Percentiles rank a stretch among this genome's conserved stretches.
phyloP scores from a whole-genome alignment of 2,113 vertebrate species.

The Laticauda laticaudata region DNA sequence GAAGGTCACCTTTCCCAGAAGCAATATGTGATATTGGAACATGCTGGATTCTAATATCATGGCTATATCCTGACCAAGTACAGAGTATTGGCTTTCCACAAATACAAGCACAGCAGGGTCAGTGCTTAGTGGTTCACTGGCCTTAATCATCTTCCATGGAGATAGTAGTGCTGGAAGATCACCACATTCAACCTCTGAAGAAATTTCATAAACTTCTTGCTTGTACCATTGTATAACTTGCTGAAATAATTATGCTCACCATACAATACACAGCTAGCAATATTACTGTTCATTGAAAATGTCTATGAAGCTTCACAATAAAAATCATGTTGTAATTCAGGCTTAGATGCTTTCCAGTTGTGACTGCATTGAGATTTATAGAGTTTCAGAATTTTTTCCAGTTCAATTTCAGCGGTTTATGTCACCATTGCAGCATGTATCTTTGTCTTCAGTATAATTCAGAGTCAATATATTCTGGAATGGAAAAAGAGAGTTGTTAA shows the following conservation, averaged over 20 bases:
- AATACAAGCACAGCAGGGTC: slow-evolving; percentile 77
- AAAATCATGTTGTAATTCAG: slow-evolving; percentile 70
- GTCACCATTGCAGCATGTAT: slow-evolving; percentile 78
- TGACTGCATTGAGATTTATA: slow-evolving; percentile 58
- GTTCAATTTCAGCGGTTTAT: slow-evolving; percentile 67
- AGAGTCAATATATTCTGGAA: slow-evolving; percentile 64
- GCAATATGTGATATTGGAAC: slow-evolving; percentile 76
- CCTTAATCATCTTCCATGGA: slow-evolving; percentile 63
- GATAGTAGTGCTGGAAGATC: slow-evolving; percentile 59
- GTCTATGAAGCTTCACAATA: slow-evolving; percentile 79
- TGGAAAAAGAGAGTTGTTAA: slow-evolving; percentile 40
- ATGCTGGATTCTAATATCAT: slow-evolving; percentile 75
- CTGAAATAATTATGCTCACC: slow-evolving; percentile 78
- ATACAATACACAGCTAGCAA: slow-evolving; percentile 77
- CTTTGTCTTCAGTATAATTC: slow-evolving; percentile 57
- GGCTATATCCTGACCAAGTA: slow-evolving; percentile 78
- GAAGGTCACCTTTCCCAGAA: slow-evolving; percentile 77
- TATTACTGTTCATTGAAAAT: slow-evolving; percentile 78
- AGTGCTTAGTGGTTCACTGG: slow-evolving; percentile 61
- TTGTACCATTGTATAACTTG: slow-evolving; percentile 73
- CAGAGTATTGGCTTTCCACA: slow-evolving; percentile 80
- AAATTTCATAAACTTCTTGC: slow-evolving; percentile 71
- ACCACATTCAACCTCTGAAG: slow-evolving; percentile 70
- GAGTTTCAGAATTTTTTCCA: slow-evolving; percentile 57
- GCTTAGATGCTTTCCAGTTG: slow-evolving; percentile 45